These are phyloP conservation scores for Platanista minor DNA, from an alignment of 2,113 vertebrate species.

Conservation along the genomic window DNA sequence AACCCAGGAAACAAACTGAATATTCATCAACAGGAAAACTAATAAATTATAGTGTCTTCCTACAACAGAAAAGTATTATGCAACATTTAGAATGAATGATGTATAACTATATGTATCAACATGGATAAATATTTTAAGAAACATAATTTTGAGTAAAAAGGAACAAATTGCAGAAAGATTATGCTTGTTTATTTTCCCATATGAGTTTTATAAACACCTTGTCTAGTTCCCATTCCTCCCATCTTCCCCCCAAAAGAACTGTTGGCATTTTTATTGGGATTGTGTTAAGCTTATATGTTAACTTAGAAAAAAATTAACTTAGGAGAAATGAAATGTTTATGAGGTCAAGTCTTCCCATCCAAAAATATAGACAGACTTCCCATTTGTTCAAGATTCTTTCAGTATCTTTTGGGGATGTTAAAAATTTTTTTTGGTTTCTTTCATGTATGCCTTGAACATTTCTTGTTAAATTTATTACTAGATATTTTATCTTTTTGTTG, in stretches of 20 bases:
- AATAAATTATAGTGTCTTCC: not conserved
- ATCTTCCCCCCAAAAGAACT: not conserved
- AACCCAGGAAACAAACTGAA: not conserved
- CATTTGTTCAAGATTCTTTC: not conserved
- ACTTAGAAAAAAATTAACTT: slow-evolving; percentile 35
- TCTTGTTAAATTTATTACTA: slow-evolving; percentile 23
- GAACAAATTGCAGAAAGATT: not conserved
- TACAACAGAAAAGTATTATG: not conserved
- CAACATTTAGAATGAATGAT: not conserved
- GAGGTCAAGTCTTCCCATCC: not conserved
- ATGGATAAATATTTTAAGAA: not conserved
- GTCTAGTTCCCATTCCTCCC: not conserved
- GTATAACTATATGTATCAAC: not conserved
- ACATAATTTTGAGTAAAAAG: slow-evolving; percentile 23
- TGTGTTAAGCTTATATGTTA: slow-evolving; percentile 18
- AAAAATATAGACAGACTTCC: not conserved
- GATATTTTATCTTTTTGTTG: not conserved
- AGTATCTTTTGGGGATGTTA: not conserved
- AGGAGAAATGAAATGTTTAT: not conserved
- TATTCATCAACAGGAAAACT: not conserved
- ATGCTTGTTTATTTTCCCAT: slow-evolving; percentile 14
- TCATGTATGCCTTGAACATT: not conserved
- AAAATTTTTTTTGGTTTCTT: not conserved
- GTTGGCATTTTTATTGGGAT: slow-evolving; percentile 3
- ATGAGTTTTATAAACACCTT: slow-evolving; percentile 27